These are phyloP conservation scores for Acanthisitta chloris DNA, from an alignment of 2,113 vertebrate genomes.

Conservation along the genomic window DNA sequence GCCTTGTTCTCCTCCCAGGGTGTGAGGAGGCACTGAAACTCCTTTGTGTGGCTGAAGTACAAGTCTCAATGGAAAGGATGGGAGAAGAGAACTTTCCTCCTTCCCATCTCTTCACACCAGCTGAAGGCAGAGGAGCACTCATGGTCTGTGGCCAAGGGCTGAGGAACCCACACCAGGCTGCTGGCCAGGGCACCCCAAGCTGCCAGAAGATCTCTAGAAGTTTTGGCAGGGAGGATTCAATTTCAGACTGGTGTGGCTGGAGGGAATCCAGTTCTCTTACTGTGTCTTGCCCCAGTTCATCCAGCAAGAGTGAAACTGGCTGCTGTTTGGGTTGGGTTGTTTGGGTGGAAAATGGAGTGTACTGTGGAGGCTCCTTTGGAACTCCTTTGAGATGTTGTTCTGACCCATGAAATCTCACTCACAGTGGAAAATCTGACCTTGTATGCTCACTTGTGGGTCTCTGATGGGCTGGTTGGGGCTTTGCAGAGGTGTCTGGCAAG, in stretches of 20 bases:
- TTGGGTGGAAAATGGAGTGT: not conserved
- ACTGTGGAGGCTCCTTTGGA: not conserved
- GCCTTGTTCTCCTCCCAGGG: not conserved
- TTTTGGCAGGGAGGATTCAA: not conserved
- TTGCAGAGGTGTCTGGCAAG: not conserved
- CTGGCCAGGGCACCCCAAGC: not conserved
- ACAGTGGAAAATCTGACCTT: not conserved
- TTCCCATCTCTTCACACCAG: not conserved
- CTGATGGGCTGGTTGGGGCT: not conserved
- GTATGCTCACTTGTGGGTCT: not conserved
- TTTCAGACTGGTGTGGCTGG: not conserved
- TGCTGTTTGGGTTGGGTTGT: not conserved
- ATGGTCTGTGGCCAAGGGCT: not conserved
- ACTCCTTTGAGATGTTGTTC: not conserved
- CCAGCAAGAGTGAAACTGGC: not conserved
- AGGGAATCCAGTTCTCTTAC: not conserved
- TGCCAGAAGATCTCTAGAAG: not conserved
- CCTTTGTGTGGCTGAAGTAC: not conserved
- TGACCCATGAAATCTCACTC: fast-evolving
- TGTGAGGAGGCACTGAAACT: not conserved
- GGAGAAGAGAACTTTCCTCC: not conserved
- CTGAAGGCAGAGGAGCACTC: not conserved
- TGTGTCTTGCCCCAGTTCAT: fast-evolving
- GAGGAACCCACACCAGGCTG: not conserved
- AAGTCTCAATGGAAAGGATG: not conserved